These are phyloP conservation scores for Cossypha dichroa DNA, from an alignment of 2,797 vertebrate species.

Conservation along the genomic window DNA sequence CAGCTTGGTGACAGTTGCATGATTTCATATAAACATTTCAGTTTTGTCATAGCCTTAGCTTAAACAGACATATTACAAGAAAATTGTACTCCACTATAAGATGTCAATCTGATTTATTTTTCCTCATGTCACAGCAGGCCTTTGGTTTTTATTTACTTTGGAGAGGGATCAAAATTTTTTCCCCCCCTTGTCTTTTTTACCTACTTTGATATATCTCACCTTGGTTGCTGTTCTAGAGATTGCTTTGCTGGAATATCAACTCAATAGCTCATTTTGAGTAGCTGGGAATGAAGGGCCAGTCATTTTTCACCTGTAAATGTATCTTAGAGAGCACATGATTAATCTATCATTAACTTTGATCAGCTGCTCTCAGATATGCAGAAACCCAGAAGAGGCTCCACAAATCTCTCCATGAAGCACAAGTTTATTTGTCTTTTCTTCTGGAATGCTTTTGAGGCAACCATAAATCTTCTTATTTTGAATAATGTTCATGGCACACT, in stretches of 20 bases:
- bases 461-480: neutral
- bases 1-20: slow-evolving; percentile 23
- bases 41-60: neutral
- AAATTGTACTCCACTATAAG: neutral
- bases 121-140: neutral
- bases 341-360: neutral
- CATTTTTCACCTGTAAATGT: neutral
- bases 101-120: slow-evolving; percentile 10
- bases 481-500: neutral
- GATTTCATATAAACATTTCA: slow-evolving; percentile 17
- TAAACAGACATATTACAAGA: neutral
- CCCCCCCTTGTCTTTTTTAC: neutral
- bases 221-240: neutral
- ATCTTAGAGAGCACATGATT: neutral
- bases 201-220: neutral
- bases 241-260: neutral
- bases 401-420: neutral
- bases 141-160: slow-evolving; percentile 12
- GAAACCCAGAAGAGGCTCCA: neutral
- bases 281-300: neutral
- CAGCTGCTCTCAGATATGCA: neutral
- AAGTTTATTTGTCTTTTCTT: neutral
- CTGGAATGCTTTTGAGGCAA: neutral
- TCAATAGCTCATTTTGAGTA: neutral
- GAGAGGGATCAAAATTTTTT: neutral